Evolutionary conservation across 2,888 invertebrate genomes (phyloP).

Genomic region (Nephrocerus scutellatus): DNA sequence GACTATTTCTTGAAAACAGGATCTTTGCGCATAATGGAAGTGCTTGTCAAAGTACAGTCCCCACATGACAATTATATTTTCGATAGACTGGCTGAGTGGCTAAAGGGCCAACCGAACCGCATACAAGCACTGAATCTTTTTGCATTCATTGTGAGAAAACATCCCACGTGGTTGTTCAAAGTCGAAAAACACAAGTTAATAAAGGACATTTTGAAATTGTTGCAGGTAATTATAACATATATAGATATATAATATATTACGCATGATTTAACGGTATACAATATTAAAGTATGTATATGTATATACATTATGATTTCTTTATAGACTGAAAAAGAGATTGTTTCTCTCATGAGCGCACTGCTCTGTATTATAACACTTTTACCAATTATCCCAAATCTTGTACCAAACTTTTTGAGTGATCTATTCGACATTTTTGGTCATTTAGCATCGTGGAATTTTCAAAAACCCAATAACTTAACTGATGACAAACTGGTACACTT

Average conservation of each 20-base stretch:
- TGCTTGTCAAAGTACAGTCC: constrained; percentile 74
- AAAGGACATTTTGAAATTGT: constrained; percentile 68
- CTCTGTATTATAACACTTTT: constrained; percentile 77
- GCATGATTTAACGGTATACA: too few species aligned
- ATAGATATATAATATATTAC: too few species aligned
- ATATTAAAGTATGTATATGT: background rate
- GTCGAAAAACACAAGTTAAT: constrained; percentile 69
- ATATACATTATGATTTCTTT: constrained; percentile 31
- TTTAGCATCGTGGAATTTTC: constrained; percentile 61
- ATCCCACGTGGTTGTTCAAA: constrained; percentile 84
- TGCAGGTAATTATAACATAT: too few species aligned
- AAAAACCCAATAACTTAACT: constrained; percentile 54
- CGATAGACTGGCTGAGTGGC: constrained; percentile 62
- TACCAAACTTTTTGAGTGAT: constrained; percentile 61
- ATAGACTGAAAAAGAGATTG: constrained; percentile 71
- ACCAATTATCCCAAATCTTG: constrained; percentile 70
- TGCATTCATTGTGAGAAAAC: constrained; percentile 73
- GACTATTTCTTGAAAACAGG: constrained; percentile 76
- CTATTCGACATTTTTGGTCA: constrained; percentile 70
- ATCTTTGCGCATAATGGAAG: constrained; percentile 70
- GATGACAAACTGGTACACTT: constrained; percentile 67
- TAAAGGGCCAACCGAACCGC: constrained; percentile 47
- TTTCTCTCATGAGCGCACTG: constrained; percentile 76
- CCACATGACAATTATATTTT: constrained; percentile 79
- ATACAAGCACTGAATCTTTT: constrained; percentile 67